Evolutionary conservation across 2,888 invertebrate genomes (phyloP), one percentile per base, ranked within the genome.

Genomic region (Asteroscopus sphinx): DNA sequence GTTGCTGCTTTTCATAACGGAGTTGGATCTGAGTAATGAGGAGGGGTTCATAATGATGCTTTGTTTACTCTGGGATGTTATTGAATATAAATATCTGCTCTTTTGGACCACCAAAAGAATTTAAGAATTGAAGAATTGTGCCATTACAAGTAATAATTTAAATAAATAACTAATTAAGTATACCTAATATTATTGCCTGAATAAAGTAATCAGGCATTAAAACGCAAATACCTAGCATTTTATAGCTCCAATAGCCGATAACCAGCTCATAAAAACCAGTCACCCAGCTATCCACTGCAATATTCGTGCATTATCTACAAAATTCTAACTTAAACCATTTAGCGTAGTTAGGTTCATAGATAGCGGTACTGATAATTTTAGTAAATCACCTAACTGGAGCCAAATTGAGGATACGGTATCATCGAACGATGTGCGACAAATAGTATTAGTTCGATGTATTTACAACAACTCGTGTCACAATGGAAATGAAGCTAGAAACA

Each of bases 1-100:
- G 83, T 83, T 83, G 82, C 82, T 82, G 70, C 79, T 77, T 77
- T 78, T 76, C 76, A 77, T 79, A 76, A 70, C 60, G 67, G 68
- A 48, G 53, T 32, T 74, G 73, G 63, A 68, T 73, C 74, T 84
- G 82, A 86, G 80, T 83, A 81, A 85, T 85, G 81, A 76, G 57
- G 70, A 54, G 64, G 53, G 62, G 68, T 58, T 68, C 57, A 61
- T 71, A 61, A 53, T 49, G 55, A 39, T 8, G 9, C 36, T 54
- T 69, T 68, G 64, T 72, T 64, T 58, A 48, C 41, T 44, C 33
- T 9, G 15, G 47, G 39, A 30, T 54, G 33, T 33, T 64, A 49
- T 39, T 58, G 57, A 48, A 40, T 17, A 17, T 12, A n/a, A n/a
- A n/a, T n/a, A n/a, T n/a, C n/a, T n/a, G n/a, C n/a, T n/a, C n/a